These are phyloP conservation scores for Cladorhizidae sp. DNA, from an alignment of 37 sponge, comb jelly and placozoan genomes.

Conservation along the genomic window DNA sequence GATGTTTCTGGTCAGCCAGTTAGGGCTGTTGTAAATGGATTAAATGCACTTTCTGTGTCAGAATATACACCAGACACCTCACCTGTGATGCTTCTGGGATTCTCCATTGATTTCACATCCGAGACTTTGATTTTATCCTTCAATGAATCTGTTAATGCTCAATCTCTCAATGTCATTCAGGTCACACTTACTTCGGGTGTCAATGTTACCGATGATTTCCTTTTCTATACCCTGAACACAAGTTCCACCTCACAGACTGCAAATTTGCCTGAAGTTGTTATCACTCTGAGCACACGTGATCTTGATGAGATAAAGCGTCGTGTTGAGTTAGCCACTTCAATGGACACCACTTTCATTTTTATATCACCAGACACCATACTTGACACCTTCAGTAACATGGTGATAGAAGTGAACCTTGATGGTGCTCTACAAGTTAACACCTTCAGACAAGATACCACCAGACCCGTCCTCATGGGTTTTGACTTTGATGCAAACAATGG, in stretches of 20 bases:
- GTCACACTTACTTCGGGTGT: conserved; percentile 60
- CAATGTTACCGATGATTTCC: conserved; percentile 1
- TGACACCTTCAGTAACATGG: conserved; percentile 79
- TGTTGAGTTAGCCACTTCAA: conserved; percentile 42
- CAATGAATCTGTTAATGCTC: conserved; percentile 74
- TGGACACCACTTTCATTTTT: conserved; percentile 62
- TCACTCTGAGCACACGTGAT: conserved; percentile 45
- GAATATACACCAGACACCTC: conserved; percentile 63
- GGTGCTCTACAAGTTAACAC: conserved; percentile 14
- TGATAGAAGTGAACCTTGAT: conserved; percentile 13
- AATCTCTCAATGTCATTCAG: conserved; percentile 38
- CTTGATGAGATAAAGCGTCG: conserved; percentile 78
- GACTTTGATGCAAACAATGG: conserved; percentile 82
- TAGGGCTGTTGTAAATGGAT: conserved; percentile 23
- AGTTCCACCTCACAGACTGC: conserved; percentile 2
- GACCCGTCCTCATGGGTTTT: conserved; percentile 51
- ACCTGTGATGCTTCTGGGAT: conserved; percentile 57
- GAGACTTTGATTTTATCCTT: conserved; percentile 72
- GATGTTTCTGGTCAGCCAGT: conserved; percentile 64
- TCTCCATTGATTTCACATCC: conserved; percentile 62
- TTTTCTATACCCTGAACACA: conserved; percentile 42
- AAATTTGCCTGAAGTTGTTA: conserved; percentile 30
- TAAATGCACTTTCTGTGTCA: conserved; percentile 41
- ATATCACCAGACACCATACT: conserved; percentile 18
- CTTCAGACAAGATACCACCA: conserved; percentile 40